Base-by-base conservation (phyloP, 2,888 invertebrate species). In the Tenthredo livida region DNA sequence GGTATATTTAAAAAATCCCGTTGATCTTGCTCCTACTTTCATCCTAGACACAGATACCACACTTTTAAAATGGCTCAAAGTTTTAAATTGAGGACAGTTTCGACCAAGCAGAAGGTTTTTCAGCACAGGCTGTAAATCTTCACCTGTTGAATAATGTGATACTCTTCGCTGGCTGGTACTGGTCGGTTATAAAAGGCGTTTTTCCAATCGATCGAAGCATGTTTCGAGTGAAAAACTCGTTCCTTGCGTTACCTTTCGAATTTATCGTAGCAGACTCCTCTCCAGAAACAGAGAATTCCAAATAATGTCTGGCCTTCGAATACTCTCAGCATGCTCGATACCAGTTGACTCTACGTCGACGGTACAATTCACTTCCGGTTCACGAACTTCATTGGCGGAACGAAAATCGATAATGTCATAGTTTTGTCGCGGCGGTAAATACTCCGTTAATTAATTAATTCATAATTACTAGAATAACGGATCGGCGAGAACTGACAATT, bases 101-200 rank as follows among this genome's bases (percentile, higher is more conserved):
- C 33, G 77, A 77, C 25, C 50, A 54, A 77, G 77, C 25, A 33
- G 15, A 77, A 77, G 77, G 77, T 77, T 54, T 77, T 33, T 15
- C 40, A 29, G 9, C 50, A 54, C 29, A 33, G 77, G 77, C 33
- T 77, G 77, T 77, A 33, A 77, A 77, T 77, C 77, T 77, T 54
- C 9, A 77, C 77, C 54, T 77, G 77, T 54, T 77, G 77, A 77
- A 77, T 77, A 77, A 77, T 77, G 54, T 33, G 77, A 50, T 54
- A n/a, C 25, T 77, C 77, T 40, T 29, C 33, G 54, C 54, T 54
- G 77, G 29, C 54, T 77, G 77, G 54, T 77, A 77, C 77, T 50
- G 77, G 47, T 54, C 33, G 54, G 17, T 77, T 77, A 77, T 77
- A 77, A 54, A 77, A 77, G 77, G 54, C 50, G 77, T 77, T 77